Conservation (phyloP, 2,888 invertebrate species). For the Brachynemurus nebulosus region DNA sequence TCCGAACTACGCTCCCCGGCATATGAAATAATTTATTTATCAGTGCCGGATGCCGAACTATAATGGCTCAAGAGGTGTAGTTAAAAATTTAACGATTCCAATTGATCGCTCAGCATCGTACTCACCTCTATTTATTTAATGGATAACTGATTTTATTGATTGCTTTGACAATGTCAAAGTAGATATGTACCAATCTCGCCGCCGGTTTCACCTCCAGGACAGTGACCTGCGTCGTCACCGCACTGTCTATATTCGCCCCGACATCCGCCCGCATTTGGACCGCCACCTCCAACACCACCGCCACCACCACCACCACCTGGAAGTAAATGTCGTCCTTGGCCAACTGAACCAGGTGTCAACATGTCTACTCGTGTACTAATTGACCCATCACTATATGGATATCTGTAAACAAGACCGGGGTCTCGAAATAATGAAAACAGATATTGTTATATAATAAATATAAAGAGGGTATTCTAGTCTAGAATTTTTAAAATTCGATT, state of each 20-base stretch:
- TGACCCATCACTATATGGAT: slow-evolving; percentile 47
- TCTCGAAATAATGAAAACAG: no score
- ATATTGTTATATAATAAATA: no score
- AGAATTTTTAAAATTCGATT: no score
- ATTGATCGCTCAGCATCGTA: no score
- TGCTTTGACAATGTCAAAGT: slow-evolving; percentile 3
- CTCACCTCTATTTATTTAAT: neutral
- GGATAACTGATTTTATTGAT: neutral
- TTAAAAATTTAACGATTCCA: no score
- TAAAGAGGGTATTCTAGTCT: no score
- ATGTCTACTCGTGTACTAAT: slow-evolving; percentile 56
- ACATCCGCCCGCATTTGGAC: neutral
- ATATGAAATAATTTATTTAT: no score
- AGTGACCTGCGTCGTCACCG: neutral
- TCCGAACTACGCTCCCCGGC: no score
- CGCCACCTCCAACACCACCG: neutral
- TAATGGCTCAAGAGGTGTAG: no score
- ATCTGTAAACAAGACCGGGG: no score
- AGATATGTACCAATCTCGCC: slow-evolving; percentile 7
- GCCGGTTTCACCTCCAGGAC: neutral
- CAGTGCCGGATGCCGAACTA: no score
- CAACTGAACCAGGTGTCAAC: slow-evolving; percentile 35
- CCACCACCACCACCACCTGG: neutral
- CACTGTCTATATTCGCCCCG: slow-evolving; percentile 3
- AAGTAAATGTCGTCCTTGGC: neutral